phyloP scores from a whole-genome alignment of 2,797 vertebrate species.

The Hoplostethus mediterraneus region DNA sequence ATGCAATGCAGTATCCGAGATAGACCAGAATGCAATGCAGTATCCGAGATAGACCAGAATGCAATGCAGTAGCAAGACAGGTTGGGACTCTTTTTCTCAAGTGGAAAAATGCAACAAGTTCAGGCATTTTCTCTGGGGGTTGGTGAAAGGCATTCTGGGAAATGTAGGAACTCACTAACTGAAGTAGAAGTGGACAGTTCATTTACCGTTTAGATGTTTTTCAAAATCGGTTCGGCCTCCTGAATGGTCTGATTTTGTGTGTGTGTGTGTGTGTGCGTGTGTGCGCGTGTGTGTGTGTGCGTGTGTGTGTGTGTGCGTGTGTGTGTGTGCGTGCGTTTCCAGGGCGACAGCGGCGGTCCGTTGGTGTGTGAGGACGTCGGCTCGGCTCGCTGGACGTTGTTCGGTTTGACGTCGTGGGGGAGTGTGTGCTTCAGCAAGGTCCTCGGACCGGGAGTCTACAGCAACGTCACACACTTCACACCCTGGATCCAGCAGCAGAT shows the following conservation, averaged over 20 bases:
- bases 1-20: too few relatives aligned
- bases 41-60: too few relatives aligned
- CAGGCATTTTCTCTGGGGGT: too few relatives aligned
- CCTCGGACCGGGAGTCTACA: constrained; percentile 95
- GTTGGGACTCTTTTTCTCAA: too few relatives aligned
- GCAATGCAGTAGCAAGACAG: too few relatives aligned
- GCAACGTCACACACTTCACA: constrained; percentile 94
- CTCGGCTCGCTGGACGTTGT: constrained; percentile 89
- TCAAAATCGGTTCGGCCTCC: too few relatives aligned
- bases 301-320: constrained; percentile 17
- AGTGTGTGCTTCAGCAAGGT: constrained; percentile 96
- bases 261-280: constrained; percentile 16
- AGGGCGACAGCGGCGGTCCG: constrained; percentile 97
- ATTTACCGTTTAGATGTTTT: too few relatives aligned
- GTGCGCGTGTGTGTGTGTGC: constrained; percentile 25
- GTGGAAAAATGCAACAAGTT: too few relatives aligned
- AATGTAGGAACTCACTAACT: too few relatives aligned
- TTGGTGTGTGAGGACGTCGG: constrained; percentile 89
- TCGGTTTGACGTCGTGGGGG: constrained; percentile 96
- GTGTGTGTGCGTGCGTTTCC: constrained; percentile 58
- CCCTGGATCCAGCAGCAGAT: constrained; percentile 96
- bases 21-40: too few relatives aligned
- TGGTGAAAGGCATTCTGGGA: too few relatives aligned
- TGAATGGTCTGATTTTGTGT: constrained; percentile 5
- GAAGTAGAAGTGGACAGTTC: too few relatives aligned